Base-by-base conservation (phyloP, 2,797 vertebrate genomes). In the Crypturellus tataupa region DNA sequence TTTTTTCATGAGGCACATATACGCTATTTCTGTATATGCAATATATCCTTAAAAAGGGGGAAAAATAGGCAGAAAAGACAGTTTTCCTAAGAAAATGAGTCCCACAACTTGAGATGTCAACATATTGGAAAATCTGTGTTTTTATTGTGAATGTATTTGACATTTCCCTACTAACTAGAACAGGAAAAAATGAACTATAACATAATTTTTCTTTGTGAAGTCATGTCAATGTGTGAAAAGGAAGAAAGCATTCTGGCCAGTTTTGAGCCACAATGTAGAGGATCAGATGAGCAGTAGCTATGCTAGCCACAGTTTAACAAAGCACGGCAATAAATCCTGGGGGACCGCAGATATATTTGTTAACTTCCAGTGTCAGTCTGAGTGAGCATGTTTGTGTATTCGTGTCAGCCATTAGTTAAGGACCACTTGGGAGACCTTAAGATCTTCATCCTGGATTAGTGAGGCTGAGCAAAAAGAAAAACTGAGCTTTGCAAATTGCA, bases 391-490 rank as follows among this genome's bases (percentile, higher is more conserved):
- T 76, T 95, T 89, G 53, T 83, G 7, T 70, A 81, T 95, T 96
- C 47, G 59, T 85, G 71, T 87, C 81, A 94, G 56, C 51, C 75
- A 86, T 94, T 97, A 97, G 97, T 96, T 97, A 96, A 94, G 72
- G 78, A n/a, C 23, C 91, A 86, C 84, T 88, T 90, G 87, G 89
- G 92, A 90, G 35, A 93, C 75, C 91, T 97, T 94, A 96, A 96
- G 87, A 70, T 97, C 91, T 96, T 95, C 86, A 95, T 97, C 73
- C 87, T 91, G 70, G 81, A 88, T 97, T 95, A 96, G 83, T 71
- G 69, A 95, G 93, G 92, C 40, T 44, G 59, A 95, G 84, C 67
- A 93, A 95, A 97, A 95, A 56, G 53, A 87, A 56, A 81, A 93
- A 91, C 8, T 69, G 8, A 86, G 15, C 84, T 96, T 94, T 90